Evolutionary conservation across 2,888 invertebrate species (phyloP).

Genomic region (Ormyrus rosae): DNA sequence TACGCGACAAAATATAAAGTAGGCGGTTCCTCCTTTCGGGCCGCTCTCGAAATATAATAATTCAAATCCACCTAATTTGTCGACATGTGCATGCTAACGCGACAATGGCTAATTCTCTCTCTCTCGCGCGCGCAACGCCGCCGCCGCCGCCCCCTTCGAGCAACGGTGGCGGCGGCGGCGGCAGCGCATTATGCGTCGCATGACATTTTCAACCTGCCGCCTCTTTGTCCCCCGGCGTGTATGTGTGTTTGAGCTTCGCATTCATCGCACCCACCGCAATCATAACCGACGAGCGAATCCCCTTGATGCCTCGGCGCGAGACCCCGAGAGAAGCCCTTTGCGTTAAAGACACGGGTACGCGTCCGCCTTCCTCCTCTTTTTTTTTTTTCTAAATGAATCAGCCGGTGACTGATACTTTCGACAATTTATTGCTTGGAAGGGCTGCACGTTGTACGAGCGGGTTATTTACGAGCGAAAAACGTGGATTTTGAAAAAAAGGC

Average conservation of each 20-base stretch:
- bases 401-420: too few species aligned
- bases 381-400: too few species aligned
- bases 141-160: slow-evolving; percentile 2
- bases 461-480: too few species aligned
- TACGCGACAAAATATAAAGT: slow-evolving; percentile 25
- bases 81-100: slow-evolving; percentile 31
- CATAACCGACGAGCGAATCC: slow-evolving; percentile 18
- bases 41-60: slow-evolving; percentile 35
- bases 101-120: slow-evolving; percentile 29
- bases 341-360: not conserved
- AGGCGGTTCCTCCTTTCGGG: slow-evolving; percentile 5
- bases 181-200: slow-evolving; percentile 11
- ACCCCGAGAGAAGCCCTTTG: not conserved
- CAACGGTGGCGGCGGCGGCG: too few species aligned
- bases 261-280: slow-evolving; percentile 28
- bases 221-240: not conserved
- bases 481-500: too few species aligned
- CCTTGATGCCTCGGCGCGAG: not conserved
- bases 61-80: slow-evolving; percentile 45
- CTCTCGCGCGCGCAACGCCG: too few species aligned
- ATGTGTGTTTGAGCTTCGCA: not conserved
- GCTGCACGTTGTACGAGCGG: too few species aligned
- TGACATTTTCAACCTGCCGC: slow-evolving; percentile 47
- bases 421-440: too few species aligned
- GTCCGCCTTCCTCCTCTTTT: too few species aligned